These are phyloP conservation scores for Micromys minutus DNA, from an alignment of 2,113 vertebrate genomes.

Conservation along the genomic window DNA sequence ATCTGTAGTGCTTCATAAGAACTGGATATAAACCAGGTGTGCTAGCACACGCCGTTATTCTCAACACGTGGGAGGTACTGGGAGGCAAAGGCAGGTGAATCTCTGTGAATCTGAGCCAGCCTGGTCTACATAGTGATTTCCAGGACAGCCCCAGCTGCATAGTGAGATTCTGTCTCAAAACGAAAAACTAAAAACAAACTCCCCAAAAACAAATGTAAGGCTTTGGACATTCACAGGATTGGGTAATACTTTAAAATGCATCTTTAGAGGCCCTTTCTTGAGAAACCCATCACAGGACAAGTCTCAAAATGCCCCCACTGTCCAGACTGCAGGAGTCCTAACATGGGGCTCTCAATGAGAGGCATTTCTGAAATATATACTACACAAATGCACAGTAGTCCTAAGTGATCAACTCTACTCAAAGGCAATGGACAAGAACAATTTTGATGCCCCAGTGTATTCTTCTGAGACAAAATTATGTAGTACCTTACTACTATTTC, in stretches of 20 bases:
- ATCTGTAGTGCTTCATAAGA: background rate
- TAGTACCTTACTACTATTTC: background rate
- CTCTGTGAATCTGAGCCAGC: background rate
- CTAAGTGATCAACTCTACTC: background rate
- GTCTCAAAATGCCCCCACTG: background rate
- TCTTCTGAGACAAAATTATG: background rate
- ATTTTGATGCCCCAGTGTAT: fast-evolving
- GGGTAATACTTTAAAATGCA: background rate
- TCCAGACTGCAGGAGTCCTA: background rate
- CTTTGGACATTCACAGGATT: background rate
- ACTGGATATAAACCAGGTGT: background rate
- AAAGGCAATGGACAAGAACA: background rate
- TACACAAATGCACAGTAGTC: background rate
- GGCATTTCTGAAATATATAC: background rate
- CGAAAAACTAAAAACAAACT: background rate
- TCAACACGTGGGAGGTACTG: background rate
- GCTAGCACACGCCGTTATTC: background rate
- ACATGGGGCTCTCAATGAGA: background rate
- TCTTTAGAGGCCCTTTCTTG: background rate
- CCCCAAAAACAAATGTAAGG: background rate
- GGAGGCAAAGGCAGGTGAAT: background rate
- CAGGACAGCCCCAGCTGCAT: background rate
- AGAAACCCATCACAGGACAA: background rate
- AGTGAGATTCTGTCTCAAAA: background rate
- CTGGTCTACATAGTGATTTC: background rate